Conservation (phyloP, 1,140 invertebrate genomes). For the Elymnias hypermnestra region DNA sequence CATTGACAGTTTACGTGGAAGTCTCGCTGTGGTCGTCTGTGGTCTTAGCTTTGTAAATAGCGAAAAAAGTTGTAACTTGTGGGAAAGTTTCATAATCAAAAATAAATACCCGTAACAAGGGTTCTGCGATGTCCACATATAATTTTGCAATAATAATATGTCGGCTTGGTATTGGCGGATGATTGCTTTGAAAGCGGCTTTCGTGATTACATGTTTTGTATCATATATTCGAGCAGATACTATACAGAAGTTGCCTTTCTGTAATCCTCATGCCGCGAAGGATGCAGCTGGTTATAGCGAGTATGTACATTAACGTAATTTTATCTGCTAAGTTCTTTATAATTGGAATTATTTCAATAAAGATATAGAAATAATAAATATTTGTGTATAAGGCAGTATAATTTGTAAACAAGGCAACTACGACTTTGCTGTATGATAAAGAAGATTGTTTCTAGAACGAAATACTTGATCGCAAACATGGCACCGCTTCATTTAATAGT, state of each 20-base stretch:
- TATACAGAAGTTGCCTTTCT: constrained; percentile 57
- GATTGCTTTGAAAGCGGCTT: constrained; percentile 50
- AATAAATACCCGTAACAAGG: constrained; percentile 27
- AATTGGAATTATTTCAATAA: background rate
- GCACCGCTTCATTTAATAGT: no score
- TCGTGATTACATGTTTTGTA: constrained; percentile 53
- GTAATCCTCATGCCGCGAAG: constrained; percentile 50
- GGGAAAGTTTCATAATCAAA: constrained; percentile 45
- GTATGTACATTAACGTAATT: constrained; percentile 23
- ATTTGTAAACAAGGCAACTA: constrained; percentile 20
- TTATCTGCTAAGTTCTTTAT: background rate
- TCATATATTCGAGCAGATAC: constrained; percentile 52
- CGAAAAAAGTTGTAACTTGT: constrained; percentile 25
- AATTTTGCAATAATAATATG: constrained; percentile 62
- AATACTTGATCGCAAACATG: no score
- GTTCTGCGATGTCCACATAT: constrained; percentile 58
- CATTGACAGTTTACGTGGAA: constrained; percentile 43
- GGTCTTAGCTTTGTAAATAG: constrained; percentile 16
- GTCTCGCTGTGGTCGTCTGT: constrained; percentile 8
- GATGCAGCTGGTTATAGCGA: constrained; percentile 38
- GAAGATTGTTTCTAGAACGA: no score
- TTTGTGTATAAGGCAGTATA: background rate
- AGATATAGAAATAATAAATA: no score
- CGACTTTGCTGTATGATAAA: no score
- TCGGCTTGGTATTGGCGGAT: constrained; percentile 63